A percentile compares a stretch with the other conserved stretches of the same genome.
These are phyloP conservation scores for Linurgus olivaceus DNA, from an alignment of 2,797 vertebrate genomes.

Conservation along the genomic window DNA sequence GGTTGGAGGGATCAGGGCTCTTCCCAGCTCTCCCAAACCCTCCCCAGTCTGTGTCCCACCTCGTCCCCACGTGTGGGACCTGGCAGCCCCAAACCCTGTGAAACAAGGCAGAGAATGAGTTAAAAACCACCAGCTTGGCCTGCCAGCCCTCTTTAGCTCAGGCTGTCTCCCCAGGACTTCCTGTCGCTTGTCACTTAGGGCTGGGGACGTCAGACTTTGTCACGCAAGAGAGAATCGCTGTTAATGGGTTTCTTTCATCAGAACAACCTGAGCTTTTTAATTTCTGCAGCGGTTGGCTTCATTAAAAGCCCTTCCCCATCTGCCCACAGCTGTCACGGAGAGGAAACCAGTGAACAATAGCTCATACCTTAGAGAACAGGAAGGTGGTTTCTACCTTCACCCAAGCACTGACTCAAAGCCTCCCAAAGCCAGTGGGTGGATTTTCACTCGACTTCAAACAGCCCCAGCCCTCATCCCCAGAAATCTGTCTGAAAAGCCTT, in stretches of 20 bases:
- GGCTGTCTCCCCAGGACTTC: conserved; percentile 50
- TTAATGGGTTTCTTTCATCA: conserved; percentile 66
- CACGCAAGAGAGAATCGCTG: conserved; percentile 54
- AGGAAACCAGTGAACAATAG: conserved; percentile 63
- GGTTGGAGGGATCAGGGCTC: not conserved
- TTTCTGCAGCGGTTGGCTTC: conserved; percentile 61
- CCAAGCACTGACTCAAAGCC: conserved; percentile 37
- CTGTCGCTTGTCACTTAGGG: conserved; percentile 47
- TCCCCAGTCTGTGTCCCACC: not conserved
- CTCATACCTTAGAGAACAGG: conserved; percentile 37
- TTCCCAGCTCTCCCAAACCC: not conserved
- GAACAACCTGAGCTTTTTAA: conserved; percentile 62
- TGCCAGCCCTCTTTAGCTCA: conserved; percentile 9
- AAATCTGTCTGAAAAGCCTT: not conserved
- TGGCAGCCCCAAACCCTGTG: fast-evolving
- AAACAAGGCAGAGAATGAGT: not conserved
- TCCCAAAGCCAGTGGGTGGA: not conserved
- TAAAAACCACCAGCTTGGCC: not conserved
- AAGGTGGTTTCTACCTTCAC: conserved; percentile 51
- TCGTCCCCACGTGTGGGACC: fast-evolving
- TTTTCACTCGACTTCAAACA: conserved; percentile 23
- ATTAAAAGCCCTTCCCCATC: conserved; percentile 60
- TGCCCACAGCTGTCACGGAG: conserved; percentile 50
- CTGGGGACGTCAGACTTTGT: conserved; percentile 47
- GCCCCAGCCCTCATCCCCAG: not conserved